These are phyloP conservation scores for Noctuana brunneofusca DNA, from an alignment of 2,888 invertebrate species.

Conservation along the genomic window DNA sequence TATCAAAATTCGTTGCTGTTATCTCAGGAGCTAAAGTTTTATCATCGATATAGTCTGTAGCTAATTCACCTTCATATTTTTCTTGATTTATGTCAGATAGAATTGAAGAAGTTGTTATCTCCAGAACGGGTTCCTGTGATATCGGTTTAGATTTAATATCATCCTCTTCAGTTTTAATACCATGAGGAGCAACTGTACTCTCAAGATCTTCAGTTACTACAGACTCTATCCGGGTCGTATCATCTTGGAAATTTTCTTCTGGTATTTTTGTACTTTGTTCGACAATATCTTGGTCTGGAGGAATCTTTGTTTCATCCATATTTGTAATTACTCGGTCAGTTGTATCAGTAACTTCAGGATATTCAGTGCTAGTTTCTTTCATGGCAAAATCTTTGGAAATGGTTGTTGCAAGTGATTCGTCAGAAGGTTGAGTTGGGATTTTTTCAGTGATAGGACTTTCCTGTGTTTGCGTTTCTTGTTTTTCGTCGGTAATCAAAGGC, in stretches of 20 bases:
- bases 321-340: background rate
- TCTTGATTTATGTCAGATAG: conserved; percentile 10
- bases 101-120: conserved; percentile 11
- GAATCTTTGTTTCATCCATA: background rate
- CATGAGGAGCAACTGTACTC: too few relatives aligned
- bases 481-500: conserved; percentile 1
- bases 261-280: conserved; percentile 10
- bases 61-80: background rate
- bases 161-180: background rate
- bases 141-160: background rate
- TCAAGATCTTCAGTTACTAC: background rate
- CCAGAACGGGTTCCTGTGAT: background rate
- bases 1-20: conserved; percentile 11
- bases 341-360: conserved; percentile 8
- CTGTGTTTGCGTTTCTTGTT: background rate
- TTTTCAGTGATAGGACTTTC: background rate
- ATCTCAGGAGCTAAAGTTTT: conserved; percentile 8
- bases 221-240: conserved; percentile 7
- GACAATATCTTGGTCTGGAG: background rate
- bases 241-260: conserved; percentile 14
- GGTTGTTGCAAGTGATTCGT: background rate
- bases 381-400: background rate
- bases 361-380: conserved; percentile 12
- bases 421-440: background rate
- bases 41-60: background rate